Evolutionary conservation across 2,888 invertebrate genomes (phyloP).

Genomic region (Melanotus villosus): DNA sequence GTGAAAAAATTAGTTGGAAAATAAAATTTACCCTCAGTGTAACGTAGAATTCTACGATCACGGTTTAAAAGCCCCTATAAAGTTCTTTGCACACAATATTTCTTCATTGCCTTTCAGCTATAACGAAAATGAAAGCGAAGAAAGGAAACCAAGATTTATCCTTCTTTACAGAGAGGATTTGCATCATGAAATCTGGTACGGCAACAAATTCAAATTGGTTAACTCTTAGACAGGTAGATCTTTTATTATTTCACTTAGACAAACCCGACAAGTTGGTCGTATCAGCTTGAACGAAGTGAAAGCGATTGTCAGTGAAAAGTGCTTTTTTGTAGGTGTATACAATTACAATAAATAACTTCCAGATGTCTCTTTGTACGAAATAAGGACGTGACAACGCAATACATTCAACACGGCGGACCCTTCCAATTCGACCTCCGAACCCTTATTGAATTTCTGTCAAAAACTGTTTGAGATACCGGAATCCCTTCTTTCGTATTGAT

Average conservation of each 20-base stretch:
- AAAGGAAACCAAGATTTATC: constrained; percentile 8
- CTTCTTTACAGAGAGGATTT: background rate
- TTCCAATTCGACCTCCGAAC: constrained; percentile 10
- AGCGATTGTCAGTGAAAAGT: background rate
- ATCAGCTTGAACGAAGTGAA: background rate
- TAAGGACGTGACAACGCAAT: constrained; percentile 14
- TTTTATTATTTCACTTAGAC: background rate
- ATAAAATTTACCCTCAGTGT: background rate
- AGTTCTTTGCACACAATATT: constrained; percentile 20
- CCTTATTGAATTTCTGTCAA: constrained; percentile 19
- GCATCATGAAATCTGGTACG: constrained; percentile 12
- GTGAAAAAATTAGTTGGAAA: constrained; percentile 1
- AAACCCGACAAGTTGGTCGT: background rate
- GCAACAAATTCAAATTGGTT: constrained; percentile 16
- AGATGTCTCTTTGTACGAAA: constrained; percentile 12
- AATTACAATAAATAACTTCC: constrained; percentile 21
- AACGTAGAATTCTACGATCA: background rate
- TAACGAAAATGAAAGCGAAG: constrained; percentile 19
- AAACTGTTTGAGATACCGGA: constrained; percentile 5
- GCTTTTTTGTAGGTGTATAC: constrained; percentile 20
- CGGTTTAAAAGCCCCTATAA: constrained; percentile 6
- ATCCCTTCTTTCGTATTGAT: constrained; percentile 10
- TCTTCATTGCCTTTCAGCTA: constrained; percentile 6
- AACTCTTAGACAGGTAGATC: background rate
- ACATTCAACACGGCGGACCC: constrained; percentile 8